Conservation (phyloP, 2,888 invertebrate species). For the Mesodorylaimus sp. region DNA sequence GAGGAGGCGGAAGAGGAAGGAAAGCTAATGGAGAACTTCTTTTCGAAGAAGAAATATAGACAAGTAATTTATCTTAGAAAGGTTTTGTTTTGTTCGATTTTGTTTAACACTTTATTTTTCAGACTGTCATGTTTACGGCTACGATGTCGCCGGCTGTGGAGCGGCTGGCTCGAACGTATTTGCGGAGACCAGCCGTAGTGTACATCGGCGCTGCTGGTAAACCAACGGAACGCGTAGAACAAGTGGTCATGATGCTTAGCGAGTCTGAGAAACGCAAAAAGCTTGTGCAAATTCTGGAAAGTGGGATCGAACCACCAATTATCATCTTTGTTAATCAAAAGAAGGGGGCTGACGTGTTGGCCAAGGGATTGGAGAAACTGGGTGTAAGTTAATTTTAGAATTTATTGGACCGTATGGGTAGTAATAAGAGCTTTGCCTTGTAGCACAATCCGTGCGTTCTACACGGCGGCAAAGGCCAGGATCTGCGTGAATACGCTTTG, state of each 20-base stretch:
- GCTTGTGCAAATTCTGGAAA: slow-evolving; percentile 70
- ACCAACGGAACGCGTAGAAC: slow-evolving; percentile 92
- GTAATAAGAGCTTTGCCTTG: not conserved
- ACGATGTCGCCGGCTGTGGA: slow-evolving; percentile 99
- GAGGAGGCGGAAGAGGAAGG: slow-evolving; percentile 92
- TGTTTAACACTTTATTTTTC: slow-evolving; percentile 16
- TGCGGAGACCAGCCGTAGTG: slow-evolving; percentile 85
- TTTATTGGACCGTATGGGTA: not conserved
- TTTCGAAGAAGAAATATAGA: slow-evolving; percentile 83
- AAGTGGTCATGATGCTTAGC: slow-evolving; percentile 81
- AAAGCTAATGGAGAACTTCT: slow-evolving; percentile 73
- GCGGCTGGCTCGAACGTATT: slow-evolving; percentile 74
- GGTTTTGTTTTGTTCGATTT: slow-evolving; percentile 4
- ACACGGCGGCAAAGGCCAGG: slow-evolving; percentile 98
- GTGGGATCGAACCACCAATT: slow-evolving; percentile 83
- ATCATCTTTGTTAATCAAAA: slow-evolving; percentile 99
- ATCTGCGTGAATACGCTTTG: slow-evolving; percentile 92
- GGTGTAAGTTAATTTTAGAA: slow-evolving; percentile 41
- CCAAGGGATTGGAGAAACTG: slow-evolving; percentile 85
- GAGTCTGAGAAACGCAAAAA: slow-evolving; percentile 88
- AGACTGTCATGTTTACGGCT: slow-evolving; percentile 99
- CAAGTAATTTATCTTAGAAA: slow-evolving; percentile 40
- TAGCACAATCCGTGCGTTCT: slow-evolving; percentile 82
- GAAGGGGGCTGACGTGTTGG: slow-evolving; percentile 93
- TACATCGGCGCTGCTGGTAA: slow-evolving; percentile 91